Evolutionary conservation across 2,797 vertebrate species (phyloP).

Genomic region (Percopsis omiscomaycus): DNA sequence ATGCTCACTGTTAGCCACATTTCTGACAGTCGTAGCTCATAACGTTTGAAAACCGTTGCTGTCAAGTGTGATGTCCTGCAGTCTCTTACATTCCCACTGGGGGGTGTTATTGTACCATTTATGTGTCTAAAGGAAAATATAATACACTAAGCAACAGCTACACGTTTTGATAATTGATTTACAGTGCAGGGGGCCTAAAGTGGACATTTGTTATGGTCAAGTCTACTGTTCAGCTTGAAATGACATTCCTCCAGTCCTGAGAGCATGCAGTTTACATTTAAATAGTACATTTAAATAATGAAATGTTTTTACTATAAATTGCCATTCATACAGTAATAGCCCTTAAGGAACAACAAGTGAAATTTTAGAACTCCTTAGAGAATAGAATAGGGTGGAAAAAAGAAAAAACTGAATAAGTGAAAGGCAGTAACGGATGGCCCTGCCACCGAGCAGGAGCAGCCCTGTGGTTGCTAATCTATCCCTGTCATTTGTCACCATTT

Average conservation of each 20-base stretch:
- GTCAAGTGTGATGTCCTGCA: conserved; percentile 20
- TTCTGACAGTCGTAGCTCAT: too few species aligned
- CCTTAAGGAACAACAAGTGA: neutral
- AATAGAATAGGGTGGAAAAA: conserved; percentile 17
- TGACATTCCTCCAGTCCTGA: too few species aligned
- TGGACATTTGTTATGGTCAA: too few species aligned
- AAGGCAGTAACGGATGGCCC: conserved; percentile 63
- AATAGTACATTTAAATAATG: too few species aligned
- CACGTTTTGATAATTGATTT: neutral
- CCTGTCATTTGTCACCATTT: conserved; percentile 79
- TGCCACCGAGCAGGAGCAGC: conserved; percentile 57
- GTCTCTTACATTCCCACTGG: conserved; percentile 30
- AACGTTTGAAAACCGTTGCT: neutral
- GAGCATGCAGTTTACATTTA: too few species aligned
- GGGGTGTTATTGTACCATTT: conserved; percentile 34
- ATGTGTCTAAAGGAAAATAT: neutral
- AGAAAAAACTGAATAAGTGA: conserved; percentile 19
- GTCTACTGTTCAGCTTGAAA: too few species aligned
- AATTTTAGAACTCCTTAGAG: conserved; percentile 5
- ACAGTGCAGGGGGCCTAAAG: too few species aligned
- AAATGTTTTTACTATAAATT: too few species aligned
- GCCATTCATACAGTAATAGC: too few species aligned
- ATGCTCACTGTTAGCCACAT: too few species aligned
- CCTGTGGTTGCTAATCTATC: conserved; percentile 82
- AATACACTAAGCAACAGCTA: neutral